Conservation (phyloP, 2,888 invertebrate species). For the Drepana falcataria region DNA sequence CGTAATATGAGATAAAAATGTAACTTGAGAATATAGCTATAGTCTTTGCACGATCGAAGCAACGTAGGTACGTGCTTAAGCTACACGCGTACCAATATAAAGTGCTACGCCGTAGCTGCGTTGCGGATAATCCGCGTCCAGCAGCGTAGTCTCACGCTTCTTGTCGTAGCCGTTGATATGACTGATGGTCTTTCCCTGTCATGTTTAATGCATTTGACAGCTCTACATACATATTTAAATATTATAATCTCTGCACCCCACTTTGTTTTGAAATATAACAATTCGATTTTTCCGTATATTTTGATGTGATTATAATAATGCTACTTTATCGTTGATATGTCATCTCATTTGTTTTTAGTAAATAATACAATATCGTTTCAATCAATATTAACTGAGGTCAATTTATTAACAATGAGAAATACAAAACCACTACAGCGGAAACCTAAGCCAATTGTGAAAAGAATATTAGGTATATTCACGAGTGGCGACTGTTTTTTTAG, state of each 20-base stretch:
- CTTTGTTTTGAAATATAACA: slow-evolving; percentile 8
- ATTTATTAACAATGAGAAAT: slow-evolving; percentile 29
- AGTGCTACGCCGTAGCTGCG: slow-evolving; percentile 64
- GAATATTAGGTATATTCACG: slow-evolving; percentile 67
- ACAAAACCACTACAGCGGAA: slow-evolving; percentile 34
- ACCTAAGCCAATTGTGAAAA: slow-evolving; percentile 57
- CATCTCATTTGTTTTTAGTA: neutral
- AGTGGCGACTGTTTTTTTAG: slow-evolving; percentile 75
- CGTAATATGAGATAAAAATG: neutral
- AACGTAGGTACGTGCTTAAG: slow-evolving; percentile 23
- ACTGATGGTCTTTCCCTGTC: slow-evolving; percentile 66
- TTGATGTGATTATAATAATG: neutral
- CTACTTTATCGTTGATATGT: neutral
- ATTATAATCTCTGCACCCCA: slow-evolving; percentile 44
- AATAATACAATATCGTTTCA: no score
- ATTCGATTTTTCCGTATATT: neutral
- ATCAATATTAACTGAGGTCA: neutral
- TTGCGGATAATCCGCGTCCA: slow-evolving; percentile 69
- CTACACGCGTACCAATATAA: slow-evolving; percentile 54
- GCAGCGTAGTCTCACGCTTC: slow-evolving; percentile 66
- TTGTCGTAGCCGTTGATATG: slow-evolving; percentile 48
- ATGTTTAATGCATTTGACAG: slow-evolving; percentile 65
- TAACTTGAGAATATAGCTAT: slow-evolving; percentile 10
- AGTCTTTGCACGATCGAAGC: slow-evolving; percentile 16
- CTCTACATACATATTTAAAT: slow-evolving; percentile 52